These are phyloP conservation scores for Drosophila greeni DNA, from an alignment of 2,888 invertebrate species.

Conservation along the genomic window DNA sequence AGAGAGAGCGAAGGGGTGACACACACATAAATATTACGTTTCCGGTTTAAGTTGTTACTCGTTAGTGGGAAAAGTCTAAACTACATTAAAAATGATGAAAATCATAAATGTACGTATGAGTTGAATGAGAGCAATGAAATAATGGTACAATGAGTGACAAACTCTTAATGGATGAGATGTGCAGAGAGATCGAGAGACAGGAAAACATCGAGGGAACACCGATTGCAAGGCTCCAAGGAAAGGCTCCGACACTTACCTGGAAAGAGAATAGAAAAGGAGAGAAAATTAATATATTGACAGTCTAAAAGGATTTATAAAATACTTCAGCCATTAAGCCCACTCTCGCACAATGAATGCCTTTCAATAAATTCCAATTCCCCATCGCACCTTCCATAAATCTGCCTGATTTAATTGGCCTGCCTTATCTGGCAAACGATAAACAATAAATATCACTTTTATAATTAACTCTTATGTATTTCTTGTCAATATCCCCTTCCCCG, in stretches of 20 bases:
- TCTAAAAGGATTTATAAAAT: background rate
- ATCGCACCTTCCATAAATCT: conserved; percentile 21
- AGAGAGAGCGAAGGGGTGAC: conserved; percentile 5
- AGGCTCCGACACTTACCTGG: conserved; percentile 32
- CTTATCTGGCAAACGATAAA: conserved; percentile 29
- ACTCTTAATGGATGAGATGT: conserved; percentile 29
- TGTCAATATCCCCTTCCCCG: conserved; percentile 4
- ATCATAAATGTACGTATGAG: conserved; percentile 31
- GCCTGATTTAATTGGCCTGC: conserved; percentile 31
- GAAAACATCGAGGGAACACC: conserved; percentile 60
- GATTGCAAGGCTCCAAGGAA: conserved; percentile 29
- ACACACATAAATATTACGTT: conserved; percentile 23
- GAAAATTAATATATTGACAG: background rate
- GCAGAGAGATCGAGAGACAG: conserved; percentile 36
- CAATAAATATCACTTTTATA: conserved; percentile 40
- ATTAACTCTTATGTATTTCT: conserved; percentile 29
- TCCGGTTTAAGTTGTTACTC: conserved; percentile 23
- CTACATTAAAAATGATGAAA: conserved; percentile 43
- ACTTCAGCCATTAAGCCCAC: background rate
- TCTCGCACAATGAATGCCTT: background rate
- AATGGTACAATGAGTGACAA: conserved; percentile 14
- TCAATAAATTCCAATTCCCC: conserved; percentile 21
- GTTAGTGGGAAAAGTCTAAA: conserved; percentile 24
- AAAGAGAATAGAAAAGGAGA: conserved; percentile 18
- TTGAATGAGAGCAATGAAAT: conserved; percentile 21